Base-by-base conservation (phyloP, 53 echinoderm and acorn worm species). In the Arbacia lixula region DNA sequence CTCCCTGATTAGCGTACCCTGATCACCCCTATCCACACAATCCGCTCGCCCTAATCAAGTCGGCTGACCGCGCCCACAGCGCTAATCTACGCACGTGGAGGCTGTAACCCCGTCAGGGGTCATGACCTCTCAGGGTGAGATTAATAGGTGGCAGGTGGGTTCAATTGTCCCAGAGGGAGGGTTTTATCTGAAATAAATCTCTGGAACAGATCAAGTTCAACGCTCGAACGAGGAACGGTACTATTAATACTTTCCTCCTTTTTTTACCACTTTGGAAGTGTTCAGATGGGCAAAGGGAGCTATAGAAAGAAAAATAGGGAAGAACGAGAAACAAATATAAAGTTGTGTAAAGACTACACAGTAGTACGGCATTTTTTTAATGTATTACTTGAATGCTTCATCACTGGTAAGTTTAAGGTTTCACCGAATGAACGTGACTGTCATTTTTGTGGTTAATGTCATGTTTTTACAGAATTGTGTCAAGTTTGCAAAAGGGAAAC, bases 151-250 rank as follows among this genome's bases (percentile, higher is more conserved):
- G 37, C 66, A 66, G 35, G 66, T 66, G 66, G 66, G 66, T 66
- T 66, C 36, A 66, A 66, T 36, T 35, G 38, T 66, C 37, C 36
- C 66, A 66, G 35, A 38, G 66, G 37, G 66, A 37, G 66, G 32
- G 66, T 35, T 65, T 65, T 36, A 65, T 35, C 65, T 65, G 32
- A 65, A 36, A 11, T 21, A 35, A 65, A 36, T 37, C 65, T 65
- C 35, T 65, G 65, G 65, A 33, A 37, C 36, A 65, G 65, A 65
- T 65, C 65, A 65, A 65, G 65, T 65, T 65, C 65, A 65, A 36
- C n/a, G n/a, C n/a, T n/a, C n/a, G n/a, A n/a, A n/a, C n/a, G n/a
- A n/a, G n/a, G n/a, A n/a, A n/a, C n/a, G n/a, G n/a, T n/a, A n/a
- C n/a, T n/a, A n/a, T n/a, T n/a, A n/a, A n/a, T n/a, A n/a, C n/a